Evolutionary conservation across 1,140 invertebrate genomes (phyloP).

Genomic region (Aphis craccivora): DNA sequence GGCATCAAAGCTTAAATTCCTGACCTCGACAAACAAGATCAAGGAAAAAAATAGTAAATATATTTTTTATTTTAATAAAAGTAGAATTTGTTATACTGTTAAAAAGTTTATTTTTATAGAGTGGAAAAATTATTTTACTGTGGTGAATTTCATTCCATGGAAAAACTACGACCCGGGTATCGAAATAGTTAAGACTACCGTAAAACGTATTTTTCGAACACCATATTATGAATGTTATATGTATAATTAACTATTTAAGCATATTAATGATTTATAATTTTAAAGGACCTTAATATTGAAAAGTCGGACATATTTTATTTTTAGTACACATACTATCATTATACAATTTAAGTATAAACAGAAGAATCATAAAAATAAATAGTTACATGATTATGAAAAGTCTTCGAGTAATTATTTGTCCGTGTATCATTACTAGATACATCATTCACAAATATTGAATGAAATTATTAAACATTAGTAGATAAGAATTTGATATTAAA

Average conservation of each 20-base stretch:
- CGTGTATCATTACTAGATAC: neutral
- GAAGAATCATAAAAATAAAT: too few relatives aligned
- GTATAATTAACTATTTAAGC: too few relatives aligned
- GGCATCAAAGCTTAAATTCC: neutral
- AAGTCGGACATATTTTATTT: neutral
- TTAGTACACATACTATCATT: neutral
- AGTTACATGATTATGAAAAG: too few relatives aligned
- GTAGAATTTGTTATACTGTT: too few relatives aligned
- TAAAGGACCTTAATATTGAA: neutral
- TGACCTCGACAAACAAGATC: neutral
- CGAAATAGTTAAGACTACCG: too few relatives aligned
- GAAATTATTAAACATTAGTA: neutral
- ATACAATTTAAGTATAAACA: neutral
- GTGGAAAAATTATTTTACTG: too few relatives aligned
- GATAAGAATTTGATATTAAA: neutral
- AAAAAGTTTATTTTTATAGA: too few relatives aligned
- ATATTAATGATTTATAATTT: neutral
- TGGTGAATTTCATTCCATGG: too few relatives aligned
- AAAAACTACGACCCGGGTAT: too few relatives aligned
- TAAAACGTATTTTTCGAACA: too few relatives aligned
- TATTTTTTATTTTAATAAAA: too few relatives aligned
- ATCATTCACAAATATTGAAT: neutral
- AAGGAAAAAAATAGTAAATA: neutral
- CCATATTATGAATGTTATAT: too few relatives aligned
- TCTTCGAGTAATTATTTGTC: neutral